These are phyloP conservation scores for Drosophila pseudoobscura DNA, from an alignment of 1,140 invertebrate species.

Conservation along the genomic window DNA sequence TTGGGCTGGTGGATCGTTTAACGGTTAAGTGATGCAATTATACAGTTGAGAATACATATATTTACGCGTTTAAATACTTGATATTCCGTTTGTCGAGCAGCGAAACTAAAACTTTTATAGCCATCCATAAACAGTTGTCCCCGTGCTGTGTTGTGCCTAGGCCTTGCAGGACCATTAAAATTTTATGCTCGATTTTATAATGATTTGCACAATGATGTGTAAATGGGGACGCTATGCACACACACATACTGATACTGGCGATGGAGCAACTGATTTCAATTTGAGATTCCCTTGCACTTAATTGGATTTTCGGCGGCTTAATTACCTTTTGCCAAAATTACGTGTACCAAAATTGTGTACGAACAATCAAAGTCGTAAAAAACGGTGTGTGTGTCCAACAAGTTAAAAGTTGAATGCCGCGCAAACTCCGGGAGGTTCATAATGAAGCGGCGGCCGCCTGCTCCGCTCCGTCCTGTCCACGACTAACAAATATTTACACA, in stretches of 20 bases:
- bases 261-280: conserved; percentile 64
- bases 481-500: conserved; percentile 71
- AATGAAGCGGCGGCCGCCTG: conserved; percentile 48
- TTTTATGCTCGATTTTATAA: conserved; percentile 74
- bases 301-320: conserved; percentile 73
- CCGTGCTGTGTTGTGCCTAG: not conserved
- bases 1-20: conserved; percentile 27
- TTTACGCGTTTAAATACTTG: conserved; percentile 51
- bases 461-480: conserved; percentile 14
- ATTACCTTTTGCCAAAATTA: conserved; percentile 71
- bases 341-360: conserved; percentile 58
- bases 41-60: conserved; percentile 26
- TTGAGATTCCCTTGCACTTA: conserved; percentile 69
- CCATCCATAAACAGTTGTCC: conserved; percentile 59
- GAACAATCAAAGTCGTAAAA: conserved; percentile 69
- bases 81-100: conserved; percentile 41
- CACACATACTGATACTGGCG: too few relatives aligned
- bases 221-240: conserved; percentile 62
- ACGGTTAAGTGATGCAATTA: conserved; percentile 61
- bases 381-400: conserved; percentile 35
- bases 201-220: conserved; percentile 77
- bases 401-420: conserved; percentile 55
- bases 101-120: conserved; percentile 68
- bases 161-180: conserved; percentile 58
- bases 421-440: conserved; percentile 47